Evolutionary conservation across 2,888 invertebrate genomes (phyloP).

Genomic region (Dyspetes luteomarginatus): DNA sequence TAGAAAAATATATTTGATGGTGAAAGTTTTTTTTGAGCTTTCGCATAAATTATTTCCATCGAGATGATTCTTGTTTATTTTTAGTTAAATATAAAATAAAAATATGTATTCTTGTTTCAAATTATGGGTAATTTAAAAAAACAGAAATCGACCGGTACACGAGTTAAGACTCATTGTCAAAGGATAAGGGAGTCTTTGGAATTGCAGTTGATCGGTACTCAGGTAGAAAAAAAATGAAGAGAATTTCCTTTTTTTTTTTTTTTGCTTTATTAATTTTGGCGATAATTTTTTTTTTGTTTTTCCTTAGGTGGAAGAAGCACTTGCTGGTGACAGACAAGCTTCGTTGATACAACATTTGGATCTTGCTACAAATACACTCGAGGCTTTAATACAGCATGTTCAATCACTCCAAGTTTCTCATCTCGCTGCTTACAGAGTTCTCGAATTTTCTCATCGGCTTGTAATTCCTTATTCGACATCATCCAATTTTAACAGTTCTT

Average conservation of each 20-base stretch:
- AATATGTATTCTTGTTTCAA: neutral
- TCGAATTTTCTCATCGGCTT: slow-evolving; percentile 68
- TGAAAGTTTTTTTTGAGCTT: no score
- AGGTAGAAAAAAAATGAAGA: slow-evolving; percentile 48
- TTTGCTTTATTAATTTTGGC: neutral
- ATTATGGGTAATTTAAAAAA: neutral
- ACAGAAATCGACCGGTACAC: slow-evolving; percentile 48
- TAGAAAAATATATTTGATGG: no score
- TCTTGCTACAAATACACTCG: slow-evolving; percentile 66
- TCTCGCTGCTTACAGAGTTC: slow-evolving; percentile 67
- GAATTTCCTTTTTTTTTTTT: neutral
- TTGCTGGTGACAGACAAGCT: slow-evolving; percentile 68
- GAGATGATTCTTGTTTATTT: no score
- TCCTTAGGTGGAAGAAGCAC: slow-evolving; percentile 67
- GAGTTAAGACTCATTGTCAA: slow-evolving; percentile 53
- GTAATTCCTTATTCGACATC: slow-evolving; percentile 44
- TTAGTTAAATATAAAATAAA: neutral
- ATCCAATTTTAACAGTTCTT: slow-evolving; percentile 39
- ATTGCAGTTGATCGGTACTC: slow-evolving; percentile 67
- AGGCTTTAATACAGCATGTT: slow-evolving; percentile 68
- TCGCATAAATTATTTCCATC: no score
- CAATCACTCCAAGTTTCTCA: slow-evolving; percentile 69
- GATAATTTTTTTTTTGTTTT: neutral
- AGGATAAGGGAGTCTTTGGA: slow-evolving; percentile 66
- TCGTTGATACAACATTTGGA: slow-evolving; percentile 69